Conservation (phyloP, 2,888 invertebrate species). For the Habroteleia sp. region DNA sequence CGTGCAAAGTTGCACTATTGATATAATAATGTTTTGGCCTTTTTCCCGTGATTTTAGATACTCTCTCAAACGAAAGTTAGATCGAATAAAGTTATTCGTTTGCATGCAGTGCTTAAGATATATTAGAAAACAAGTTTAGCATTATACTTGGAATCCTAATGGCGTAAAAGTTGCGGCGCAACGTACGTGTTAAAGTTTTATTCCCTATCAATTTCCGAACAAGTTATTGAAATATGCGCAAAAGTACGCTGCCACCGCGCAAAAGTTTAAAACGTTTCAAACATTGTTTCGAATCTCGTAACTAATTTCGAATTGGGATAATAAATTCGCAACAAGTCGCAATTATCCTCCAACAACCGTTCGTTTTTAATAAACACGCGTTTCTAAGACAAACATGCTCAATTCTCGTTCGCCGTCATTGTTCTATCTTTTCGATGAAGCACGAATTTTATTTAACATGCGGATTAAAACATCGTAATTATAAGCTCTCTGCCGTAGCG, state of each 20-base stretch:
- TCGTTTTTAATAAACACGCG: too few relatives aligned
- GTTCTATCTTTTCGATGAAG: too few relatives aligned
- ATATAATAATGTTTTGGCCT: not conserved
- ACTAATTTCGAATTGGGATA: slow-evolving; percentile 21
- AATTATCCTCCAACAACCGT: slow-evolving; percentile 4
- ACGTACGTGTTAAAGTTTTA: slow-evolving; percentile 49
- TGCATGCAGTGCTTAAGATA: slow-evolving; percentile 33
- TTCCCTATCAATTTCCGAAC: slow-evolving; percentile 39
- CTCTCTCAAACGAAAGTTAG: slow-evolving; percentile 14
- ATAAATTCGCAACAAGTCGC: slow-evolving; percentile 4
- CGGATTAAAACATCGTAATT: not conserved
- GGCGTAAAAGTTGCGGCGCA: slow-evolving; percentile 27
- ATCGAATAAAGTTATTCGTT: slow-evolving; percentile 40
- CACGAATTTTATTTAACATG: not conserved
- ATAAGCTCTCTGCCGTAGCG: not conserved
- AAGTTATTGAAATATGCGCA: slow-evolving; percentile 45
- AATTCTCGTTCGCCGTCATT: too few relatives aligned
- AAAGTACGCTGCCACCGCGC: slow-evolving; percentile 19
- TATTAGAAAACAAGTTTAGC: slow-evolving; percentile 45
- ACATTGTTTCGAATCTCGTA: slow-evolving; percentile 23
- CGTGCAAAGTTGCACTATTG: not conserved
- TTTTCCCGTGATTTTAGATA: slow-evolving; percentile 16
- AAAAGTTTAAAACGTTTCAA: slow-evolving; percentile 28
- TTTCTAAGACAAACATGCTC: too few relatives aligned
- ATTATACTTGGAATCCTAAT: slow-evolving; percentile 40